Evolutionary conservation across 1,140 invertebrate species (phyloP).

Genomic region (Megathymus violae): DNA sequence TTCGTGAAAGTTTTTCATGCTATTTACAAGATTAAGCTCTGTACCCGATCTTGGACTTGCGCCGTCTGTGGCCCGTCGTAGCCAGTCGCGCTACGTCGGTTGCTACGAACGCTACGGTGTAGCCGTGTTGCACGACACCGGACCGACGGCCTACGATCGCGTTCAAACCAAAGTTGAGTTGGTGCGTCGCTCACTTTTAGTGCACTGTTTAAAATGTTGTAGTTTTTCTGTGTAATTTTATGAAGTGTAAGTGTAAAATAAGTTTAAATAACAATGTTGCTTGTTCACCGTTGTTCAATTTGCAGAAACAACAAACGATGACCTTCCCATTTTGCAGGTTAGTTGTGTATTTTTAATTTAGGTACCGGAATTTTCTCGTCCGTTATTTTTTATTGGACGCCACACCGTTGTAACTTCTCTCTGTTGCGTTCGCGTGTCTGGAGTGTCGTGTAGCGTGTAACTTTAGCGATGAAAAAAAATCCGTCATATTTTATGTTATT

Average conservation of each 20-base stretch:
- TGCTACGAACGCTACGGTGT: constrained; percentile 57
- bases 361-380: constrained; percentile 27
- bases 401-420: constrained; percentile 16
- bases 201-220: constrained; percentile 38
- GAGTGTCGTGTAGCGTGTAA: not conserved
- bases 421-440: not conserved
- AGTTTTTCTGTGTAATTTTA: constrained; percentile 45
- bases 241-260: constrained; percentile 49
- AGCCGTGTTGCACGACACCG: constrained; percentile 31
- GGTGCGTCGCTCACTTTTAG: constrained; percentile 36
- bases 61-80: constrained; percentile 50
- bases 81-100: constrained; percentile 58
- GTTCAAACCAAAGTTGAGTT: constrained; percentile 43
- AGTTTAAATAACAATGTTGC: constrained; percentile 45
- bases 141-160: constrained; percentile 43
- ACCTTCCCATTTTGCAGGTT: constrained; percentile 69
- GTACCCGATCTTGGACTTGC: constrained; percentile 55
- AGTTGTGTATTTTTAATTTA: constrained; percentile 70
- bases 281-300: constrained; percentile 47
- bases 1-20: constrained; percentile 49
- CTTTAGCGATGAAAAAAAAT: too few relatives aligned
- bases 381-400: constrained; percentile 35
- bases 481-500: too few relatives aligned
- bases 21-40: constrained; percentile 59
- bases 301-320: constrained; percentile 58